These are phyloP conservation scores for Lordiphosa fenestrarum DNA, from an alignment of 2,888 invertebrate species.

Conservation along the genomic window DNA sequence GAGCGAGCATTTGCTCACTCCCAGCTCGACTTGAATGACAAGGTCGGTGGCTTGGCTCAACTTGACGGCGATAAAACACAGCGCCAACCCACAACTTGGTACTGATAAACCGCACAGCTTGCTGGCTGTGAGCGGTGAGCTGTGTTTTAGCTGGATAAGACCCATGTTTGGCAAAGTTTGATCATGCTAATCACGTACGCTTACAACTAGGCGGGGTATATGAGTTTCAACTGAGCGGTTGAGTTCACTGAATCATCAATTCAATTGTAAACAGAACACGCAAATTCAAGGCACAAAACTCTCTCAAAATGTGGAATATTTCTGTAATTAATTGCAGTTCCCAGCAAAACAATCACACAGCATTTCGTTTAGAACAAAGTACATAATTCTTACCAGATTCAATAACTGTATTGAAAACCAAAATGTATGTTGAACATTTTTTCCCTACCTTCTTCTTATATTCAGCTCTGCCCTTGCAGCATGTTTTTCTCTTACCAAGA, in stretches of 20 bases:
- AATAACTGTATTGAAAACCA: too few relatives aligned
- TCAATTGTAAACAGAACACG: too few relatives aligned
- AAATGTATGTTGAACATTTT: too few relatives aligned
- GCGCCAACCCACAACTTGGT: slow-evolving; percentile 9
- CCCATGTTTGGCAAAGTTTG: slow-evolving; percentile 20
- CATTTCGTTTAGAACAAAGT: too few relatives aligned
- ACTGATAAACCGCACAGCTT: slow-evolving; percentile 13
- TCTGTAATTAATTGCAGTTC: too few relatives aligned
- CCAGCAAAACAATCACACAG: too few relatives aligned
- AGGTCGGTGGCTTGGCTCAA: slow-evolving; percentile 51
- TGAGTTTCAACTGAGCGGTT: slow-evolving; percentile 11
- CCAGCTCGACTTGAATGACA: slow-evolving; percentile 14
- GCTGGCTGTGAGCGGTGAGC: neutral
- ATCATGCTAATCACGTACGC: slow-evolving; percentile 52
- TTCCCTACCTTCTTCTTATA: too few relatives aligned
- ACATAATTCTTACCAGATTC: too few relatives aligned
- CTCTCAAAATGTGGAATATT: too few relatives aligned
- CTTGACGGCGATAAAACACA: slow-evolving; percentile 53
- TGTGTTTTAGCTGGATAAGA: slow-evolving; percentile 30
- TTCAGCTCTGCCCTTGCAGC: too few relatives aligned
- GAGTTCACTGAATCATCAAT: slow-evolving; percentile 30
- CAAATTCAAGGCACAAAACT: too few relatives aligned
- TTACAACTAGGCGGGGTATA: neutral
- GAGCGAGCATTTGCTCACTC: slow-evolving; percentile 29
- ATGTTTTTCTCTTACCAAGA: too few relatives aligned